Evolutionary conservation across 2,113 vertebrate species (phyloP).

Genomic region (Anarrhichthys ocellatus): DNA sequence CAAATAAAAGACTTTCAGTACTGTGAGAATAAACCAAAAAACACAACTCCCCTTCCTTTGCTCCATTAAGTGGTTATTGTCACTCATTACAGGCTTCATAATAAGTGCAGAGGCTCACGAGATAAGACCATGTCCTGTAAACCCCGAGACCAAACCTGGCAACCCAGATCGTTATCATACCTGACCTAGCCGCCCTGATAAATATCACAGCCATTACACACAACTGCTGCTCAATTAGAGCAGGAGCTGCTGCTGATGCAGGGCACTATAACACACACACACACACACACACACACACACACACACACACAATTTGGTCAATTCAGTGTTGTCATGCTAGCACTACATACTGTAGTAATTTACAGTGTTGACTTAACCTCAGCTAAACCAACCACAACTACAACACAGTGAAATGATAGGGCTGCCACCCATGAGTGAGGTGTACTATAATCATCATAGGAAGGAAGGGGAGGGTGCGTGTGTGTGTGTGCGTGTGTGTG

Average conservation of each 20-base stretch:
- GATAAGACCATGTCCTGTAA: slow-evolving; percentile 68
- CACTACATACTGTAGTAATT: slow-evolving; percentile 69
- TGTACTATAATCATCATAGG: slow-evolving; percentile 24
- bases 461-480: not conserved
- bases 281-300: not conserved
- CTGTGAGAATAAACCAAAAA: slow-evolving; percentile 61
- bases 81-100: slow-evolving; percentile 76
- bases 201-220: slow-evolving; percentile 70
- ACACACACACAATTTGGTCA: slow-evolving; percentile 3
- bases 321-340: slow-evolving; percentile 33
- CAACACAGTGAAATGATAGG: slow-evolving; percentile 21
- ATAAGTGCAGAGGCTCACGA: slow-evolving; percentile 64
- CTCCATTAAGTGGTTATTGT: slow-evolving; percentile 72
- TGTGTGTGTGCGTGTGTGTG: not conserved
- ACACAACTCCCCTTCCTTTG: slow-evolving; percentile 17
- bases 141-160: slow-evolving; percentile 66
- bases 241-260: slow-evolving; percentile 13
- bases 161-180: slow-evolving; percentile 71
- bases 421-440: slow-evolving; percentile 58
- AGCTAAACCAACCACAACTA: slow-evolving; percentile 40
- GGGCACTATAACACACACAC: slow-evolving; percentile 11
- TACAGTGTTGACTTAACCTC: slow-evolving; percentile 71
- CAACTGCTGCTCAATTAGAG: slow-evolving; percentile 72
- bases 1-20: slow-evolving; percentile 43
- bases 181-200: slow-evolving; percentile 67